Evolutionary conservation across 1,140 invertebrate species (phyloP), one percentile per base, ranked within the genome.

Genomic region (Drosophila leontia): DNA sequence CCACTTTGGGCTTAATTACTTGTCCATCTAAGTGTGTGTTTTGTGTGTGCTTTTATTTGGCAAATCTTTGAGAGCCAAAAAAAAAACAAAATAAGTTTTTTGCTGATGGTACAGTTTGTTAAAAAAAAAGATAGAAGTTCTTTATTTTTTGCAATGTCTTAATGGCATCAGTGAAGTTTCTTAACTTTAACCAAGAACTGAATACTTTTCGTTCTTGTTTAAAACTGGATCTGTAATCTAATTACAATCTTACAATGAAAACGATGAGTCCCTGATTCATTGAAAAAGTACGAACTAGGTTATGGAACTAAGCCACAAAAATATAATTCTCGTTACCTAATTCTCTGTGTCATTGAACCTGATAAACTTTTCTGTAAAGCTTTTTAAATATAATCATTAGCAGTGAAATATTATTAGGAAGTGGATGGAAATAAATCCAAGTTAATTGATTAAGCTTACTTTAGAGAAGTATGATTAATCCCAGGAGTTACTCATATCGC

Each of bases 1-100:
- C 67, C 19, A 59, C 44, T 71, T 59, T 58, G 19, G 19, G 67
- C 69, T 72, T 83, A 83, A 80, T 83, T 83, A 83, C 75, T 80
- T 64, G 47, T 61, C 79, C 58, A 79, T 82, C 50, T 74, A 13
- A 37, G 42, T 62, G 34, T 58, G 51, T 64, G 65, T 12, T 71
- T 48, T 72, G n/a, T 74, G 41, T 56, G 48, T 58, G 44, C 39
- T 35, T 69, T 41, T 70, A 48, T 65, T 72, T 51, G 53, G 29
- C 74, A 70, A 57, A 63, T 55, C 29, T 80, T 60, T 74, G 56
- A 55, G 19, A 57, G 29, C 7, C n/a, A n/a, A 62, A 65, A 69
- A 34, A 70, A 41, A 57, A 45, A 37, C 34, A 59, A 3, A 37
- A 55, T 23, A 51, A 23, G 23, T 12, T 29, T 51, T 39, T 42